Base-by-base conservation (phyloP, 2,888 invertebrate species). In the Hypena proboscidalis region DNA sequence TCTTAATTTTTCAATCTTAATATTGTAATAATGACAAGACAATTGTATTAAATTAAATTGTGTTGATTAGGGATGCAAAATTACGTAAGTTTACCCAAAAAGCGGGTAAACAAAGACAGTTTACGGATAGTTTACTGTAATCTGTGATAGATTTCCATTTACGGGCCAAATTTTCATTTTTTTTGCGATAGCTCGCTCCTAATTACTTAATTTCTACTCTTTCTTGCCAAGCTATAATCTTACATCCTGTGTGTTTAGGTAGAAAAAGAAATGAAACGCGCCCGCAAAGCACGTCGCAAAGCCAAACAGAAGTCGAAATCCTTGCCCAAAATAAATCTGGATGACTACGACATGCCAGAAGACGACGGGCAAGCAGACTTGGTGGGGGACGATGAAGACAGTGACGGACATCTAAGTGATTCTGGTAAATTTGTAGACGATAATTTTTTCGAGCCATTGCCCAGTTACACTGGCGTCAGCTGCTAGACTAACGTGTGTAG, bases 281-380 rank as follows among this genome's bases (percentile, higher is more conserved):
- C 92, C 0, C 89, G 93, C 27, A 92, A 92, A 78, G 93, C 91
- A 41, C 87, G 90, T 10, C 91, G 86, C 46, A 93, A 91, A 71
- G 88, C 93, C 26, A 93, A 92, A 56, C 81, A 85, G 25, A 92
- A 90, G n/a, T 71, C 78, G 5, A 89, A 91, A 37, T 67, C 84
- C 0, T 74, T 95, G 54, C 95, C 95, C 0, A 92, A 93, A 62
- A 93, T 96, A 19, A 94, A 96, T 80, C 85, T 97, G 22, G 96
- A 97, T 70, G 94, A 95, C 85, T 97, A 94, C 63, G 94, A 94
- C 37, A 85, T 95, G 63, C 97, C 96, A 0, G 93, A 93, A 1
- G 96, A 97, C 63, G 96, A 96, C 49, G 95, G 95, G 0, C 94
- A 94, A 37, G 93, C 93, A 0, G 95, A 95, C 64, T 70, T 95